Evolutionary conservation across 1,140 invertebrate genomes (phyloP).

Genomic region (Magallana angulata): DNA sequence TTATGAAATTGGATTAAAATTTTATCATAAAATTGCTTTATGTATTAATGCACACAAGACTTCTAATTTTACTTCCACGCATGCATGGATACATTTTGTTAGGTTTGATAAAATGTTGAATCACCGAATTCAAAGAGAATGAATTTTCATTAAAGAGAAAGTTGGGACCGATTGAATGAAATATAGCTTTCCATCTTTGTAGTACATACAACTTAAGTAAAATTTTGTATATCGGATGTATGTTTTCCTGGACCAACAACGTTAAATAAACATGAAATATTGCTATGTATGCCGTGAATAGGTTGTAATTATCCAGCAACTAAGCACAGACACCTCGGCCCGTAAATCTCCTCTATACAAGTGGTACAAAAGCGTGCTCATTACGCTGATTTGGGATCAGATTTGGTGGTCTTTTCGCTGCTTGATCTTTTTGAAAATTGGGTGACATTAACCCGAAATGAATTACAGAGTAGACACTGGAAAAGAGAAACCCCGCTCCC

Average conservation of each 20-base stretch:
- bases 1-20: constrained; percentile 25
- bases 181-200: too few species aligned
- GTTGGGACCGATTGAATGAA: too few species aligned
- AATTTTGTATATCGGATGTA: too few species aligned
- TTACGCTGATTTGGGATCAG: constrained; percentile 20
- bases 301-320: constrained; percentile 26
- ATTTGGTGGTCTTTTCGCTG: constrained; percentile 16
- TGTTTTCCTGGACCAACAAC: not conserved
- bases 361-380: constrained; percentile 30
- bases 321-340: not conserved
- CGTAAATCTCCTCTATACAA: constrained; percentile 19
- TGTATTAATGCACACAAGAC: not conserved
- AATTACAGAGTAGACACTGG: constrained; percentile 23
- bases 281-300: not conserved
- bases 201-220: too few species aligned
- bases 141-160: too few species aligned
- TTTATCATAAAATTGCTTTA: not conserved
- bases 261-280: not conserved
- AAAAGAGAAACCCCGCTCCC: not conserved
- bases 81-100: too few species aligned
- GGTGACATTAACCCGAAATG: constrained; percentile 16
- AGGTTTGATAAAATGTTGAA: too few species aligned
- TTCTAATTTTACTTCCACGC: too few species aligned
- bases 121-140: too few species aligned
- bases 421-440: constrained; percentile 27